phyloP scores from a whole-genome alignment of 2,113 vertebrate genomes.

The Paramisgurnus dabryanus region DNA sequence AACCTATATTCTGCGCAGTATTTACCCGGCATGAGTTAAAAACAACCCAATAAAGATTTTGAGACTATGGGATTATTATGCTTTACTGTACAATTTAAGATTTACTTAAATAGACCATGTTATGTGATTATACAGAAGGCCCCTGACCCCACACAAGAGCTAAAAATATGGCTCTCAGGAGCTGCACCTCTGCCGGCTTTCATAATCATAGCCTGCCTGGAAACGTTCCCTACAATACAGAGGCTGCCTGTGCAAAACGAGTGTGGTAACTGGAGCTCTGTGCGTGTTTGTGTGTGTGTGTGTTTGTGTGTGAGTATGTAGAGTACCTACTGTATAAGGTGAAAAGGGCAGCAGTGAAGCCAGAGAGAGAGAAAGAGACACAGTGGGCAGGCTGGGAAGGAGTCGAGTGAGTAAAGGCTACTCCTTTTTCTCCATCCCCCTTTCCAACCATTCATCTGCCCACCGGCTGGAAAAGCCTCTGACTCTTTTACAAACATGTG shows the following conservation, averaged over 20 bases:
- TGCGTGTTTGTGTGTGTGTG: conserved; percentile 60
- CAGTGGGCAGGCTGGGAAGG: neutral
- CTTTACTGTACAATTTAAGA: too few relatives aligned
- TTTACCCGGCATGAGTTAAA: too few relatives aligned
- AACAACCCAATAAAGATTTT: too few relatives aligned
- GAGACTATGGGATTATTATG: too few relatives aligned
- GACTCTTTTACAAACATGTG: conserved; percentile 69
- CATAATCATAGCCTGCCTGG: conserved; percentile 16
- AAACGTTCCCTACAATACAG: conserved; percentile 33
- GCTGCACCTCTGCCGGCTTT: conserved; percentile 14
- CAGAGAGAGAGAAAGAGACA: neutral
- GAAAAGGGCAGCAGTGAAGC: conserved; percentile 21
- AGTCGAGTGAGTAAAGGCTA: conserved; percentile 11
- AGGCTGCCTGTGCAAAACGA: conserved; percentile 36
- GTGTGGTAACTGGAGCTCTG: conserved; percentile 43
- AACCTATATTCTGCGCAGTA: too few relatives aligned
- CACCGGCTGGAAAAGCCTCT: conserved; percentile 24
- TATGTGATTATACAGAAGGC: neutral
- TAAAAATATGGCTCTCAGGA: neutral
- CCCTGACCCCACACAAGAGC: neutral
- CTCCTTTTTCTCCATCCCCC: conserved; percentile 34
- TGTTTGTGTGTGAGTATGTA: conserved; percentile 6
- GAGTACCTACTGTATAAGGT: conserved; percentile 10
- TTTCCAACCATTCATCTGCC: conserved; percentile 39
- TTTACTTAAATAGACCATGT: neutral